A percentile compares a stretch with the other conserved stretches of the same genome.
Evolutionary conservation across 2,797 vertebrate genomes (phyloP).

Genomic region (Heliangelus exortis): DNA sequence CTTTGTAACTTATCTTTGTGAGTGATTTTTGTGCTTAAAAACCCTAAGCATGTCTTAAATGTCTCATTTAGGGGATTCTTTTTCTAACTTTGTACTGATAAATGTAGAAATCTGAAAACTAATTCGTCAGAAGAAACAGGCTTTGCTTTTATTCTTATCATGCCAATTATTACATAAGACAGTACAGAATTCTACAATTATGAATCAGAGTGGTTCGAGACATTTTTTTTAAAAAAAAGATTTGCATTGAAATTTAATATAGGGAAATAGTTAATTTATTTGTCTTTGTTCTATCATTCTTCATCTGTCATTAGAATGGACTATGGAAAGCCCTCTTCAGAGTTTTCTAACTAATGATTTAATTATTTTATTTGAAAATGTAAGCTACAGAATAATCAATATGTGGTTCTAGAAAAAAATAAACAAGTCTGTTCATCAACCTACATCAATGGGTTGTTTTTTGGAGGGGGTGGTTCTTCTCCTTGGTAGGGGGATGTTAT

Average conservation of each 20-base stretch:
- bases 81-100: conserved; percentile 19
- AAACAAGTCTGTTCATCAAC: conserved; percentile 61
- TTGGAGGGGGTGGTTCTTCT: not conserved
- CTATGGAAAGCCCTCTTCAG: conserved; percentile 13
- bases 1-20: not conserved
- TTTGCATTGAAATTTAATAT: conserved; percentile 14
- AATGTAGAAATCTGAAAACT: not conserved
- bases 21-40: conserved; percentile 7
- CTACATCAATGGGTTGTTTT: conserved; percentile 42
- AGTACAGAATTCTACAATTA: not conserved
- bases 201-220: not conserved
- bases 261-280: not conserved
- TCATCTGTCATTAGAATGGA: not conserved
- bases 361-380: conserved; percentile 41
- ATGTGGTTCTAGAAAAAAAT: conserved; percentile 61
- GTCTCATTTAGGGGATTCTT: not conserved
- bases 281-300: not conserved
- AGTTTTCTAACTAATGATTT: not conserved
- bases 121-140: conserved; percentile 14
- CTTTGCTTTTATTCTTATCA: not conserved
- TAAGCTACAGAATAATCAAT: conserved; percentile 16
- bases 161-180: not conserved
- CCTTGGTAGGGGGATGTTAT: conserved; percentile 1
- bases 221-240: not conserved
- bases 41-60: not conserved